Evolutionary conservation across 2,113 vertebrate species (phyloP).

Genomic region (Chroicocephalus ridibundus): DNA sequence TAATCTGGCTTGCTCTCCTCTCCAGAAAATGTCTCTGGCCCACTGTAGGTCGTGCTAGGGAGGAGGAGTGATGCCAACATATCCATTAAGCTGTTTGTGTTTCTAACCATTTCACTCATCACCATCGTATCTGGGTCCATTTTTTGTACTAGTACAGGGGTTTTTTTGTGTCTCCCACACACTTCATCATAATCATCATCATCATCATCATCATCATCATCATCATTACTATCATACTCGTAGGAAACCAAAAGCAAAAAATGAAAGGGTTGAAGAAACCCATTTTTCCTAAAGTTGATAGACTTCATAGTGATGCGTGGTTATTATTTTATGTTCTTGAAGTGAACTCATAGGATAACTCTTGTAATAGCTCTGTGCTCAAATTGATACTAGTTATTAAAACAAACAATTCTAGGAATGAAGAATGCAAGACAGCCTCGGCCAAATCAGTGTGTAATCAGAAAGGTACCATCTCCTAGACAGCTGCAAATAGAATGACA

Average conservation of each 20-base stretch:
- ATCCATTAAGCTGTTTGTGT: not conserved
- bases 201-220: not conserved
- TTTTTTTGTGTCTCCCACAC: not conserved
- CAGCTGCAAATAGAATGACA: not conserved
- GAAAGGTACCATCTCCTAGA: not conserved
- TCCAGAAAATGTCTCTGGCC: not conserved
- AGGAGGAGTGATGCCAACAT: not conserved
- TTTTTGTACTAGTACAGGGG: not conserved
- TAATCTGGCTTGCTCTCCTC: not conserved
- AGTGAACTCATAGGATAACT: not conserved
- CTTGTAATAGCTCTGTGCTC: not conserved
- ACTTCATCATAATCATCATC: not conserved
- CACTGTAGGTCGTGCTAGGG: not conserved
- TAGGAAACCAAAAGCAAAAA: not conserved
- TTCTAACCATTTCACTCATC: not conserved
- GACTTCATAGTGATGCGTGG: not conserved
- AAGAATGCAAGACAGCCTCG: not conserved
- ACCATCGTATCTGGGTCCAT: not conserved
- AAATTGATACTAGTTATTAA: not conserved
- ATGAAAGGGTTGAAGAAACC: not conserved
- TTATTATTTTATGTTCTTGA: not conserved
- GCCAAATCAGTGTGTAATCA: not conserved
- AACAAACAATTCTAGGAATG: not conserved
- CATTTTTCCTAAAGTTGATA: not conserved
- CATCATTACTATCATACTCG: not conserved